Base-by-base conservation (phyloP, 2,888 invertebrate species). In the Diabrotica balteata region DNA sequence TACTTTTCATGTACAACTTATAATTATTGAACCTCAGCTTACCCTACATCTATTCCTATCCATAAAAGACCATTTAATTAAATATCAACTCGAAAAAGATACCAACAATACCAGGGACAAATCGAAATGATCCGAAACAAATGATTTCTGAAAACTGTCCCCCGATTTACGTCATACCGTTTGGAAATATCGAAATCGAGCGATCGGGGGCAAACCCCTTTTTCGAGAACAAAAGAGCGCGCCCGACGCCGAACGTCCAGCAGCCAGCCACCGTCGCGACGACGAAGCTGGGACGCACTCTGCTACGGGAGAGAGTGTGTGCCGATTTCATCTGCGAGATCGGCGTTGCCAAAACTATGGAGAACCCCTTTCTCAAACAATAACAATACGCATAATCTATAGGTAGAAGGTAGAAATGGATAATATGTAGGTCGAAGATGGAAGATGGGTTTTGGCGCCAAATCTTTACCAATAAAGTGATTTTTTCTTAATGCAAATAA, bases 271-370 rank as follows among this genome's bases (percentile, higher is more conserved):
- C 55, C 71, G 71, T 65, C 72, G 68, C 67, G 68, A 68, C 71
- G 65, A 70, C 71, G 67, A 58, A 54, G 61, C 61, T 63, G 58
- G 57, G 77, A 77, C 77, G 78, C 76, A 75, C 76, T 76, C 68
- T 68, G 52, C 54, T 58, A 57, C 63, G 17, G 11, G 51, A 57
- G 51, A 54, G 55, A 55, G 43, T 55, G 32, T 32, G 42, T 55
- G 50, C n/a, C 44, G 66, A 68, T 65, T 59, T 52, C 11, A 17
- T 17, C 2, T 11, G n/a, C 46, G 11, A 54, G 49, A 53, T 22
- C 61, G 8, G n/a, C 42, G 61, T 62, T 62, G 61, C 61, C 61
- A 62, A 53, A 47, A 54, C 32, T 52, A 57, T 17, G 8, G 11
- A 45, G 54, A 42, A 42, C 54, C 43, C 32, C 47, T 8, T 10